Conservation (phyloP, 2,797 vertebrate genomes). For the Chiloscyllium punctatum region DNA sequence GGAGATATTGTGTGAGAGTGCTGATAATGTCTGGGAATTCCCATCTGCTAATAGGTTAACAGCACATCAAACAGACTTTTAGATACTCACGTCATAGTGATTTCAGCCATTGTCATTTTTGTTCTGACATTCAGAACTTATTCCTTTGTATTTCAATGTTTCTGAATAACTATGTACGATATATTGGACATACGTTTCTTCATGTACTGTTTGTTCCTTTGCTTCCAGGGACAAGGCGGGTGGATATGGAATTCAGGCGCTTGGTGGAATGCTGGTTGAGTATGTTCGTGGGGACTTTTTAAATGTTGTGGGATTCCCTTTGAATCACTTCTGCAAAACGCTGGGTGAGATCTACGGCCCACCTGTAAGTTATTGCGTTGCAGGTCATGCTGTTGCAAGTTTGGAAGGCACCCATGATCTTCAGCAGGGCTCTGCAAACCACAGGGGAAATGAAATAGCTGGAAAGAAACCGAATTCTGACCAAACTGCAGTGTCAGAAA, state of each 20-base stretch:
- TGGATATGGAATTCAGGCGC: slow-evolving; percentile 89
- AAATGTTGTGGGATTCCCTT: slow-evolving; percentile 90
- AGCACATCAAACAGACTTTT: not conserved
- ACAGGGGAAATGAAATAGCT: slow-evolving; percentile 29
- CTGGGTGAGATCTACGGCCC: slow-evolving; percentile 62
- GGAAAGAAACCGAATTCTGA: not conserved
- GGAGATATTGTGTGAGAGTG: not conserved
- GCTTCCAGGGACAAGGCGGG: slow-evolving; percentile 88
- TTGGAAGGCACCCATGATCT: slow-evolving; percentile 50
- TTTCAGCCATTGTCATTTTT: not conserved
- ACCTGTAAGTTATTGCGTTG: slow-evolving; percentile 4
- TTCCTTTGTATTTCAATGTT: not conserved
- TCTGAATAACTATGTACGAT: not conserved
- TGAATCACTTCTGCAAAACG: slow-evolving; percentile 89
- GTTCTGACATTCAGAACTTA: not conserved
- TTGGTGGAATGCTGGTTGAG: slow-evolving; percentile 91
- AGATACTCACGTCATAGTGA: not conserved
- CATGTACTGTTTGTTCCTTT: slow-evolving; percentile 22
- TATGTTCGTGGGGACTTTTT: slow-evolving; percentile 81
- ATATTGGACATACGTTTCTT: not conserved
- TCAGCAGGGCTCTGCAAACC: slow-evolving; percentile 43
- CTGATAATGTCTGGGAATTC: not conserved
- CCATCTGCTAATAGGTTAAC: not conserved
- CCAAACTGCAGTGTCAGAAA: not conserved
- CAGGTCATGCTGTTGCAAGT: slow-evolving; percentile 48